These are phyloP conservation scores for Ceratitis capitata DNA, from an alignment of 1,140 invertebrate species.

Conservation along the genomic window DNA sequence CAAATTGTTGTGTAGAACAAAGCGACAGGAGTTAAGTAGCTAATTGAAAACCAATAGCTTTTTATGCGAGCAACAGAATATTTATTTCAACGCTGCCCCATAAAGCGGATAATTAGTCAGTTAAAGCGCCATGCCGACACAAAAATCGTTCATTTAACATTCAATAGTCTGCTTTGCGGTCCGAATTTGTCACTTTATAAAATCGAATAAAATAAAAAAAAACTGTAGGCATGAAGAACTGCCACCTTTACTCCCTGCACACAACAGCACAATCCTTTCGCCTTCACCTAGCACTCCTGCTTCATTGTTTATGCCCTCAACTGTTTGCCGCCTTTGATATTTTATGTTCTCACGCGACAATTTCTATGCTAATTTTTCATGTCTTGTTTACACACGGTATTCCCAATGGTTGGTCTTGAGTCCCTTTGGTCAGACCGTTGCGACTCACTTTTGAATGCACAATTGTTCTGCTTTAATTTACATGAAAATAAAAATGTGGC, in stretches of 20 bases:
- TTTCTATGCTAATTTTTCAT: conserved; percentile 36
- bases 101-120: background rate
- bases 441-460: background rate
- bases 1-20: background rate
- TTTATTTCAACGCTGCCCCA: background rate
- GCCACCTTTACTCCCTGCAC: background rate
- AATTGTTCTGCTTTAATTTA: background rate
- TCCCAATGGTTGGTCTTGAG: background rate
- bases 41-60: background rate
- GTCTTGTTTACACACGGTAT: background rate
- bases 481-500: background rate
- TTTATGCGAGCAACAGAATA: background rate
- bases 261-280: background rate
- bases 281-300: background rate
- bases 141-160: background rate
- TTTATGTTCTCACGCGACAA: conserved; percentile 37
- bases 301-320: background rate
- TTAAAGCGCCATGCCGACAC: background rate
- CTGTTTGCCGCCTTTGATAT: conserved; percentile 19
- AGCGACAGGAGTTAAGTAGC: no score
- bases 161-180: background rate
- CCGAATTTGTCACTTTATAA: background rate
- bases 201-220: no score
- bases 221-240: no score
- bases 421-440: background rate